phyloP scores from a whole-genome alignment of 2,113 vertebrate species.

The Spheniscus mendiculus region DNA sequence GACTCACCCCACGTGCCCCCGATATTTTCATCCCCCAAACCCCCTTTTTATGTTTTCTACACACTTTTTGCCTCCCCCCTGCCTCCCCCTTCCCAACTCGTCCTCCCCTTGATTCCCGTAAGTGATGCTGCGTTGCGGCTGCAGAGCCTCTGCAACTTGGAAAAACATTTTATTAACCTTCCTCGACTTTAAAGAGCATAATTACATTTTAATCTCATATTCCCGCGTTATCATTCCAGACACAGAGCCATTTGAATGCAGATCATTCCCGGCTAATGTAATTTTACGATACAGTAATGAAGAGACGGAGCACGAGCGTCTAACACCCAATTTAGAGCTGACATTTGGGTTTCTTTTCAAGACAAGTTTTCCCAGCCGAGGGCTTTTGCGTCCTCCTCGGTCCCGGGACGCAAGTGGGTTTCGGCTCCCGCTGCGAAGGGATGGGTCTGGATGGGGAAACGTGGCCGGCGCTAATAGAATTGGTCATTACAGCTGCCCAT shows the following conservation, averaged over 20 bases:
- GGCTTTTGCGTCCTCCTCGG: constrained; percentile 11
- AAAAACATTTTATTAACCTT: constrained; percentile 74
- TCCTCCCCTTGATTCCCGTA: constrained; percentile 52
- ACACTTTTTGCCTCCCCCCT: too few relatives aligned
- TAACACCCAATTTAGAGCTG: constrained; percentile 56
- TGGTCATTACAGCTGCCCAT: not conserved
- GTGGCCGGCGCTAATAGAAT: not conserved
- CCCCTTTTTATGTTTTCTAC: not conserved
- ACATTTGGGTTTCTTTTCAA: constrained; percentile 56
- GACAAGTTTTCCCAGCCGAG: constrained; percentile 49
- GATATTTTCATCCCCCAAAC: not conserved
- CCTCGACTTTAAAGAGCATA: constrained; percentile 70
- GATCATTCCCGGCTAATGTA: constrained; percentile 52
- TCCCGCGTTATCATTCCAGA: constrained; percentile 68
- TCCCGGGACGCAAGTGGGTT: not conserved
- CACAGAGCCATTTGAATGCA: constrained; percentile 68
- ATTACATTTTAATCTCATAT: constrained; percentile 76
- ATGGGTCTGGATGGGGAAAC: not conserved
- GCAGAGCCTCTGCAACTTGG: constrained; percentile 27
- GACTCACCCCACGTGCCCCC: not conserved
- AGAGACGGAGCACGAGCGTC: constrained; percentile 23
- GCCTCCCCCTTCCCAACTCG: not conserved
- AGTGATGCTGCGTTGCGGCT: constrained; percentile 48
- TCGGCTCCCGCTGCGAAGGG: not conserved
- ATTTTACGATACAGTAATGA: constrained; percentile 69